Base-by-base conservation (phyloP, 2,113 vertebrate species). In the Procavia capensis region DNA sequence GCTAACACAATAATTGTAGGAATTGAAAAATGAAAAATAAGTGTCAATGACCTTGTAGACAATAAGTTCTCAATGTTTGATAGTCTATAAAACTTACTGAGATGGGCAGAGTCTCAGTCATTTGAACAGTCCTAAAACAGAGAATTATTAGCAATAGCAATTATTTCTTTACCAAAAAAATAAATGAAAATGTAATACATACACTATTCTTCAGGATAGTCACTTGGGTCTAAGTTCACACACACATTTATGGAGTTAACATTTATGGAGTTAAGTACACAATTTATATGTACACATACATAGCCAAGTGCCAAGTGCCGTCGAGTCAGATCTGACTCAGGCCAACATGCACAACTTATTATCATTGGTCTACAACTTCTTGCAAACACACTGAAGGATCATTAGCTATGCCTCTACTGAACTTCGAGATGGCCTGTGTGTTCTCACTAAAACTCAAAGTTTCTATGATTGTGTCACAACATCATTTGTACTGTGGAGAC, bases 21-120 rank as follows among this genome's bases (percentile, higher is more conserved):
- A 94, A 92, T 90, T 83, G 92, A 82, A 85, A 81, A 80, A 92
- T 64, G 81, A 82, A 74, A 85, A 90, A 74, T 47, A 92, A 95
- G 57, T 82, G 43, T 79, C 57, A 95, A 81, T 63, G 36, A 80
- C 36, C 34, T 88, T 87, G 24, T 74, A 39, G 0, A 36, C 75
- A 36, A 2, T 66, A 64, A 89, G 2, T 78, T 91, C 39, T 92
- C 68, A 61, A 16, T 74, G 50, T 41, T 63, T 27, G 27, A 47
- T 84, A 85, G n/a, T 87, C 78, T 92, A 61, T 24, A 87, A 94
- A 92, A 47, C 47, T n/a, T 87, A 43, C 34, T 95, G 13, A 78
- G 57, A 8, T 70, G 34, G 36, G 16, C 29, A 93, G 41, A 95
- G 61, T 54, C 75, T 90, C 63, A 79, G 31, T 66, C 27, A 75